phyloP scores from a whole-genome alignment of 2,113 vertebrate genomes.

The Panthera tigris region DNA sequence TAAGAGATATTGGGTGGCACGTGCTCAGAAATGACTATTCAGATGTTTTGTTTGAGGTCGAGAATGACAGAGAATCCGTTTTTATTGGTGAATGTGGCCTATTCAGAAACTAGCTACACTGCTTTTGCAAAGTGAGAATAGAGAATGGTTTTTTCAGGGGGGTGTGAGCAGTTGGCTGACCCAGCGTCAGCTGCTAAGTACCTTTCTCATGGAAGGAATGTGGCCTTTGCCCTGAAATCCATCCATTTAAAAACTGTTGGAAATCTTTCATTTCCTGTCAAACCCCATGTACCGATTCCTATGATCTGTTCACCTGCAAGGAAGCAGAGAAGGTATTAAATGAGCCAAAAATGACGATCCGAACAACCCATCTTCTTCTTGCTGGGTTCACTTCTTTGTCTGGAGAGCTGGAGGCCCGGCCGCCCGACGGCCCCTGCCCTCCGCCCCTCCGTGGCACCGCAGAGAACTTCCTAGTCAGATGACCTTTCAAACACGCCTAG shows the following conservation, averaged over 20 bases:
- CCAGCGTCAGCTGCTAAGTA: background rate
- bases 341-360: background rate
- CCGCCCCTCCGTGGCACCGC: background rate
- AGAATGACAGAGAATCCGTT: background rate
- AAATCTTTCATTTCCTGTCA: background rate
- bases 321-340: background rate
- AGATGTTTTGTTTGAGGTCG: background rate
- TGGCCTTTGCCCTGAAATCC: background rate
- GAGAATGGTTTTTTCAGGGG: background rate
- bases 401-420: background rate
- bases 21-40: constrained; percentile 2
- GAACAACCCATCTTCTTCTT: background rate
- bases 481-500: background rate
- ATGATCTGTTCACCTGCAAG: background rate
- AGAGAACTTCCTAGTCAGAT: background rate
- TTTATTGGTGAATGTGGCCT: background rate
- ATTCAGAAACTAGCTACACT: background rate
- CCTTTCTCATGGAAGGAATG: background rate
- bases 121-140: background rate
- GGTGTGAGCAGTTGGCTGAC: background rate
- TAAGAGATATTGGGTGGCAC: constrained; percentile 9
- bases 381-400: background rate
- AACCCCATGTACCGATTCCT: background rate
- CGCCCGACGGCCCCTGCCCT: accelerated
- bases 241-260: background rate